These are phyloP conservation scores for Neoseiulus cucumeris DNA, from an alignment of 1,140 invertebrate species.

Conservation along the genomic window DNA sequence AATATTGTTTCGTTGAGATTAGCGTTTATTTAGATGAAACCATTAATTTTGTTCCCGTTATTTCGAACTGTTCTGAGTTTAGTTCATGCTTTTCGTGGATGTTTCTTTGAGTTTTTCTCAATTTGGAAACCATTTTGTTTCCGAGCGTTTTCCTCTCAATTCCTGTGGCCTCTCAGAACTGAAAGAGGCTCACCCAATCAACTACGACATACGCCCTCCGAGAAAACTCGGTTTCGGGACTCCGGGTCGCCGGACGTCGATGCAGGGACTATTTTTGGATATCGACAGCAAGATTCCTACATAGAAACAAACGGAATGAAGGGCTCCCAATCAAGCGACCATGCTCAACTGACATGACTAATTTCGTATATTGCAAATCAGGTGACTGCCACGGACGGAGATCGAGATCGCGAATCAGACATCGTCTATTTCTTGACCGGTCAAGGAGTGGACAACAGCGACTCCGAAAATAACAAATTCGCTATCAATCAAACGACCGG, in stretches of 20 bases:
- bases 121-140: too few relatives aligned
- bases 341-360: background rate
- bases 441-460: slow-evolving; percentile 80
- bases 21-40: too few relatives aligned
- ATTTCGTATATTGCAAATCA: slow-evolving; percentile 27
- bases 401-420: slow-evolving; percentile 76
- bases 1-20: slow-evolving; percentile 13
- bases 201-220: too few relatives aligned
- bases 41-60: too few relatives aligned
- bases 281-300: background rate
- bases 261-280: background rate
- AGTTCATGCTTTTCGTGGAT: too few relatives aligned
- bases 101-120: too few relatives aligned
- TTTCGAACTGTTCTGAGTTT: too few relatives aligned
- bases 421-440: slow-evolving; percentile 93
- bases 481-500: slow-evolving; percentile 83
- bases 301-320: background rate
- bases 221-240: too few relatives aligned
- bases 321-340: background rate
- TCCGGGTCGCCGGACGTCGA: too few relatives aligned
- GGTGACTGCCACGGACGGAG: slow-evolving; percentile 85
- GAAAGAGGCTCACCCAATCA: too few relatives aligned
- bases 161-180: too few relatives aligned
- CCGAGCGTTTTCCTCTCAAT: too few relatives aligned
- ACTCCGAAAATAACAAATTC: slow-evolving; percentile 83